Evolutionary conservation across 2,113 vertebrate species (phyloP).

Genomic region (Alouatta palliata): DNA sequence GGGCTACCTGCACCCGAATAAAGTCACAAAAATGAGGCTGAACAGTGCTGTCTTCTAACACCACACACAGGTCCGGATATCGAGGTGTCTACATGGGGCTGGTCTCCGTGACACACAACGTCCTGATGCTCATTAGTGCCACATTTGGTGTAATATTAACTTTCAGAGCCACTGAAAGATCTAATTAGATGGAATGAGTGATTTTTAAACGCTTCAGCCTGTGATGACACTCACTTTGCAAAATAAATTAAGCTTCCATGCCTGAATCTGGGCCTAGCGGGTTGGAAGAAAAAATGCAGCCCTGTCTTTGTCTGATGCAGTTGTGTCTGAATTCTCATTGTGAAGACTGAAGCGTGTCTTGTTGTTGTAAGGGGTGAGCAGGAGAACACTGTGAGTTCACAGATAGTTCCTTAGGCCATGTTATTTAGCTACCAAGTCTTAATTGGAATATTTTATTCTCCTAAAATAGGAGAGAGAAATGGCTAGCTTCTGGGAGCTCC

Average conservation of each 20-base stretch:
- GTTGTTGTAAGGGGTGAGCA: background rate
- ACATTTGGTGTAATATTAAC: accelerated
- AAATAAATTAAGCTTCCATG: background rate
- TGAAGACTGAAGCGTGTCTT: background rate
- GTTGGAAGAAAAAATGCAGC: accelerated
- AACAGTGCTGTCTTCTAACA: accelerated
- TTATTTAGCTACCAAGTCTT: background rate
- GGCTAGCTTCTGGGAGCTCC: constrained; percentile 35
- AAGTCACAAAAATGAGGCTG: background rate
- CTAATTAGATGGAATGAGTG: background rate
- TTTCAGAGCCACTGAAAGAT: background rate
- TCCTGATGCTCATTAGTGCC: background rate
- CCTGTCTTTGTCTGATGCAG: background rate
- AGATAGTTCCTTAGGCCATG: background rate
- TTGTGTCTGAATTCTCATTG: accelerated
- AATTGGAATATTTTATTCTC: background rate
- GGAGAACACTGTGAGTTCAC: background rate
- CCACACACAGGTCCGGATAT: background rate
- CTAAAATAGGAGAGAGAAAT: background rate
- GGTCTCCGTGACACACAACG: accelerated
- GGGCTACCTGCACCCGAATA: background rate
- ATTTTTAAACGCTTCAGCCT: background rate
- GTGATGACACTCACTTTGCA: background rate
- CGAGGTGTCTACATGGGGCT: accelerated
- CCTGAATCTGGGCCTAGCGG: accelerated